A percentile compares a stretch with the other conserved stretches of the same genome.
Conservation (phyloP, 2,888 invertebrate genomes). For the Euproctis similis region DNA sequence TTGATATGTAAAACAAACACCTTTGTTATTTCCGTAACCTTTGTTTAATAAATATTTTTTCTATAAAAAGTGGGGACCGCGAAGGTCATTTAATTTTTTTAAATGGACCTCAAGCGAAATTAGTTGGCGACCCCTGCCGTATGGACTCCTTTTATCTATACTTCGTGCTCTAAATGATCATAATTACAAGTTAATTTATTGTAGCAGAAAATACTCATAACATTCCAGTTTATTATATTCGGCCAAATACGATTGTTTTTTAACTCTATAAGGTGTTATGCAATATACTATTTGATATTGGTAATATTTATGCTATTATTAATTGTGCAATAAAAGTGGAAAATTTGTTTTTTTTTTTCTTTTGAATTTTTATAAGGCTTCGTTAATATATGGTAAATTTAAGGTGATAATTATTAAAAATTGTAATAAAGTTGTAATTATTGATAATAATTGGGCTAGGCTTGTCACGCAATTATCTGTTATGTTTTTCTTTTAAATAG, state of each 20-base stretch:
- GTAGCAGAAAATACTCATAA: constrained; percentile 35
- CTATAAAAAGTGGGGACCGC: too few species aligned
- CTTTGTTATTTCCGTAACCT: too few species aligned
- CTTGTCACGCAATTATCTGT: constrained; percentile 61
- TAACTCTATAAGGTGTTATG: constrained; percentile 44
- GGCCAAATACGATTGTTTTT: constrained; percentile 44
- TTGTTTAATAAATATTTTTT: too few species aligned
- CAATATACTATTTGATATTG: constrained; percentile 37
- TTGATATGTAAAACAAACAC: too few species aligned
- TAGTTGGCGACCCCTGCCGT: too few species aligned
- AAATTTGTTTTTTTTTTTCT: too few species aligned
- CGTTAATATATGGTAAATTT: constrained; percentile 29
- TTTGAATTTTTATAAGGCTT: constrained; percentile 51
- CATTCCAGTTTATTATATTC: constrained; percentile 32
- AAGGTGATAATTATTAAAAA: constrained; percentile 46
- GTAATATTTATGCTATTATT: constrained; percentile 60
- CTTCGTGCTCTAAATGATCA: too few species aligned
- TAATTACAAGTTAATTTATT: constrained; percentile 31
- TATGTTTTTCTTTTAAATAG: constrained; percentile 53
- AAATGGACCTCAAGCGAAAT: too few species aligned
- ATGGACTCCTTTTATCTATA: too few species aligned
- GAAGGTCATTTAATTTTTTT: too few species aligned
- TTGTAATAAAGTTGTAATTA: constrained; percentile 68
- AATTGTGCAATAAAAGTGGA: constrained; percentile 68
- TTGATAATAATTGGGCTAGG: constrained; percentile 48